Evolutionary conservation across 2,113 vertebrate genomes (phyloP), one percentile per base, ranked within the genome.

Genomic region (Saguinus imperator): DNA sequence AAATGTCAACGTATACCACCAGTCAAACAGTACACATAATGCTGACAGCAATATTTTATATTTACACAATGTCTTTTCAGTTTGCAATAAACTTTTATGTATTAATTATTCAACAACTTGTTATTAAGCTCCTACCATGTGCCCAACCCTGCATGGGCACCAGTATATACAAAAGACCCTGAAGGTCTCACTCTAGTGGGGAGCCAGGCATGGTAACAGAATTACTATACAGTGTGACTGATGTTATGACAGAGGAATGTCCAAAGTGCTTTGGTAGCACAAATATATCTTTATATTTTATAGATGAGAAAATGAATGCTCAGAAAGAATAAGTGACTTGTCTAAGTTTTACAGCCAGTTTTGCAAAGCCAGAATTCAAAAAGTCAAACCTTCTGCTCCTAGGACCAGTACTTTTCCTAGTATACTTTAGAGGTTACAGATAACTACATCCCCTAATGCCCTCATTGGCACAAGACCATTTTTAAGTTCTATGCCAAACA

Each of bases 261-360:
- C 76, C 89, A 91, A 89, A 57, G 80, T 83, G 48, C 25, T 97
- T 52, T 89, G 18, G 37, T 55, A 87, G 75, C 37, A 96, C n/a
- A 91, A 89, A 91, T 80, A 91, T 3, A 79, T 64, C 37, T 96
- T 85, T 52, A 89, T 61, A n/a, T 90, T 94, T 96, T 94, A 86
- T 27, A n/a, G 68, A 68, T 79, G 48, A 83, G 83, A 96, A 97
- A 95, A 95, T 72, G 40, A 43, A 93, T 23, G 48, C 23, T 93
- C 68, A 89, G 52, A 90, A 91, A 70, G 85, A 95, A 37, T 80
- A 97, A 80, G 82, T 86, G 73, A 96, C 77, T 91, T 94, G 70
- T 50, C 29, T 9, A 80, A 76, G 55, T 96, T 96, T 97, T 66
- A 80, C 1, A 89, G 45, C 27, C 91, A 83, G 14, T 61, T 72